Conservation (phyloP, 2,113 vertebrate genomes). For the Leptosomus discolor region DNA sequence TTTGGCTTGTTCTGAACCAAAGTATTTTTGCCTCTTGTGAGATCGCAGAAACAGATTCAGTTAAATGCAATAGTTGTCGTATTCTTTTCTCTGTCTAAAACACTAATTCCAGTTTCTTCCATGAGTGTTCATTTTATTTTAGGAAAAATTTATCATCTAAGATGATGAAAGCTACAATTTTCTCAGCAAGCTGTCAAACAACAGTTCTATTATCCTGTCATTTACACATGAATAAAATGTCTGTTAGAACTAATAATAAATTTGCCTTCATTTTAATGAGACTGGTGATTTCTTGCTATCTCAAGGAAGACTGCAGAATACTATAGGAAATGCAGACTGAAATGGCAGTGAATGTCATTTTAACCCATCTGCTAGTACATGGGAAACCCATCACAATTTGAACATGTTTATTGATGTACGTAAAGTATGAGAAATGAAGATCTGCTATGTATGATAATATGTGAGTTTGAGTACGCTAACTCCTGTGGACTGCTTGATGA, state of each 20-base stretch:
- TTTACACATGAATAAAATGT: slow-evolving; percentile 58
- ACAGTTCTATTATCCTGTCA: slow-evolving; percentile 54
- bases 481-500: not conserved
- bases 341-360: not conserved
- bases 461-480: not conserved
- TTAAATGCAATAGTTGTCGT: not conserved
- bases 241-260: slow-evolving; percentile 60
- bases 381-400: not conserved
- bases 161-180: slow-evolving; percentile 63
- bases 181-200: slow-evolving; percentile 64
- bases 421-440: not conserved
- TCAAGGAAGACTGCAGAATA: slow-evolving; percentile 2
- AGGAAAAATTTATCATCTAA: slow-evolving; percentile 51
- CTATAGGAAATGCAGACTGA: not conserved
- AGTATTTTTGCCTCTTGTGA: slow-evolving; percentile 10
- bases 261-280: slow-evolving; percentile 38
- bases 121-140: slow-evolving; percentile 54
- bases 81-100: slow-evolving; percentile 16
- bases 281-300: not conserved
- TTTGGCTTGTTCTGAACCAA: not conserved
- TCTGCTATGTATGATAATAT: not conserved
- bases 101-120: not conserved
- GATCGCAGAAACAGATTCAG: not conserved
- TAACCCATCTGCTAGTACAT: not conserved
- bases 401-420: not conserved